Evolutionary conservation across 2,888 invertebrate genomes (phyloP).

Genomic region (Agrotis ipsilon): DNA sequence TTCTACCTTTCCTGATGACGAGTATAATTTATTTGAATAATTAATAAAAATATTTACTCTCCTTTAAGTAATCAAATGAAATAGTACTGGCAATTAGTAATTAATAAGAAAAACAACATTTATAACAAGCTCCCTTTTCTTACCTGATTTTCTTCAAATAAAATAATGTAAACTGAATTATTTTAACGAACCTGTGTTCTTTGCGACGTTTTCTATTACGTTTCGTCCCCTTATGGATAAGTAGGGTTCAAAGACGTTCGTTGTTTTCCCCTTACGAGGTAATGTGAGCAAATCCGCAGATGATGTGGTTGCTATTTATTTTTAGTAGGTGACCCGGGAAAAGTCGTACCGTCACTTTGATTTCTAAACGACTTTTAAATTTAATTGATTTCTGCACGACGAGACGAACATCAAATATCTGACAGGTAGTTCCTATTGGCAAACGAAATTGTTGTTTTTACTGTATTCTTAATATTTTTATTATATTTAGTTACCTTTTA

Average conservation of each 20-base stretch:
- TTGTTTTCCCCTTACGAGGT: slow-evolving; percentile 5
- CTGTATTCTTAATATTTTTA: too few relatives aligned
- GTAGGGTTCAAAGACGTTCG: slow-evolving; percentile 18
- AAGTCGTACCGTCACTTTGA: too few relatives aligned
- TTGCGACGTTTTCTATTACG: slow-evolving; percentile 12
- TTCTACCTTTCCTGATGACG: background rate
- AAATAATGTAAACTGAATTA: slow-evolving; percentile 19
- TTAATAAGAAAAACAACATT: background rate
- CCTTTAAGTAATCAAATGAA: too few relatives aligned
- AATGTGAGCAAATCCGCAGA: slow-evolving; percentile 25
- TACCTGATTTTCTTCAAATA: slow-evolving; percentile 1
- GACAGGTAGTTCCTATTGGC: too few relatives aligned
- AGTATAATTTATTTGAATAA: background rate
- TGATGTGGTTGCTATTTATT: slow-evolving; percentile 33
- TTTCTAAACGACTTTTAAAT: too few relatives aligned
- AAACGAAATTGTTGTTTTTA: too few relatives aligned
- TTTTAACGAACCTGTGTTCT: slow-evolving; percentile 15
- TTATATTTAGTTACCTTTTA: too few relatives aligned
- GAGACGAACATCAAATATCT: too few relatives aligned
- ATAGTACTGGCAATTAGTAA: too few relatives aligned
- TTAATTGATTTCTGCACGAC: too few relatives aligned
- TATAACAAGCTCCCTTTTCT: background rate
- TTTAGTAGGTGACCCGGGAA: too few relatives aligned
- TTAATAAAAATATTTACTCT: too few relatives aligned
- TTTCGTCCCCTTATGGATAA: slow-evolving; percentile 8